These are phyloP conservation scores for Phaethon lepturus DNA, from an alignment of 2,113 vertebrate species.

Conservation along the genomic window DNA sequence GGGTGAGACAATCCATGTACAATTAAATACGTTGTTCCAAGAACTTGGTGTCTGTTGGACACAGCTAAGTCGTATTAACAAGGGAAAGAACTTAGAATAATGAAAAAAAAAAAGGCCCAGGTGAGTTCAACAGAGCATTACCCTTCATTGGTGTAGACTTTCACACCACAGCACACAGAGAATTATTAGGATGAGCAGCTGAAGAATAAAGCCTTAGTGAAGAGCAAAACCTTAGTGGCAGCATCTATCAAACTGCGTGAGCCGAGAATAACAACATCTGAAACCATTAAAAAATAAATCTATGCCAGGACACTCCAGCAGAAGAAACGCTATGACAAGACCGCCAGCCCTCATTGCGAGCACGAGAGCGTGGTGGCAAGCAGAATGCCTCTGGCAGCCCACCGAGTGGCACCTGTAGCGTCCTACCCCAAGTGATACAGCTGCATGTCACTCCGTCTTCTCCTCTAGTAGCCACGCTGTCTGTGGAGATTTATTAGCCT, in stretches of 20 bases:
- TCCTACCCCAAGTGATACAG: background rate
- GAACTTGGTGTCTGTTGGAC: background rate
- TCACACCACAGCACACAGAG: background rate
- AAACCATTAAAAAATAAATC: background rate
- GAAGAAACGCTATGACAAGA: background rate
- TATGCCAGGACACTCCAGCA: background rate
- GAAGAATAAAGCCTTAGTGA: background rate
- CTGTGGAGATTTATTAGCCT: accelerated
- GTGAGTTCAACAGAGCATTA: background rate
- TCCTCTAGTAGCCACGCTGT: background rate
- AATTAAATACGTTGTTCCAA: background rate
- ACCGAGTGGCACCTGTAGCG: background rate
- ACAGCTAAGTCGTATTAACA: background rate
- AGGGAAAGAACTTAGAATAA: background rate
- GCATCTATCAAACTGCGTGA: background rate
- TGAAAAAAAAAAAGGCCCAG: background rate
- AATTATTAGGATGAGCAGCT: background rate
- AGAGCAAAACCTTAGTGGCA: background rate
- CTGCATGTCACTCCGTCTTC: background rate
- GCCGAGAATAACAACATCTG: background rate
- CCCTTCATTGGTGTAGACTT: background rate
- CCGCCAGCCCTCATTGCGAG: accelerated
- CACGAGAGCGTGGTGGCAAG: accelerated
- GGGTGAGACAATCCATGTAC: background rate
- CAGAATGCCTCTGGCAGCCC: background rate